Evolutionary conservation across 1,140 invertebrate species (phyloP).

Genomic region (Cyphomyrmex costatus): DNA sequence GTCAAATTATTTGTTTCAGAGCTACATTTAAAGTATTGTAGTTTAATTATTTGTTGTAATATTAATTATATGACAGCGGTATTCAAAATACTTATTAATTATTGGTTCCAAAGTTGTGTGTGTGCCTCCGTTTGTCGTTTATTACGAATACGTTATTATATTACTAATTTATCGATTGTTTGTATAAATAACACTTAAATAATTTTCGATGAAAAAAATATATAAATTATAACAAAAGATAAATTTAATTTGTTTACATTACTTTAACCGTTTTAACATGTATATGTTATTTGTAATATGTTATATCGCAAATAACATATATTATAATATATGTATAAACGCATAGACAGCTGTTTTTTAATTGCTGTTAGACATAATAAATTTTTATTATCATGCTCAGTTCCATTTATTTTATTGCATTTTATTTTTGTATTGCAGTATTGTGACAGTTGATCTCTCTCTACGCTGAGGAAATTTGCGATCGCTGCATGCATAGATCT

Average conservation of each 20-base stretch:
- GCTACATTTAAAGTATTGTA: neutral
- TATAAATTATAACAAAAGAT: slow-evolving; percentile 12
- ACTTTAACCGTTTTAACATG: slow-evolving; percentile 8
- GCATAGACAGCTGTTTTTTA: neutral
- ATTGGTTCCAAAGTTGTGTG: neutral
- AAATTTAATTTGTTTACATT: slow-evolving; percentile 11
- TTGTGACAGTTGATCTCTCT: slow-evolving; percentile 40
- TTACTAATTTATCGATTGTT: neutral
- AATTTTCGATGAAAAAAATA: neutral
- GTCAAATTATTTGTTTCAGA: neutral
- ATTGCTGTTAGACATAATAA: neutral
- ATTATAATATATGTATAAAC: neutral
- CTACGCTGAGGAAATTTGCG: slow-evolving; percentile 27
- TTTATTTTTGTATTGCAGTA: slow-evolving; percentile 47
- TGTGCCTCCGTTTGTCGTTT: neutral
- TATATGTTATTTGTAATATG: neutral
- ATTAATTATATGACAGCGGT: neutral
- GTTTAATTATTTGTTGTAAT: neutral
- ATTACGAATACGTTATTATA: neutral
- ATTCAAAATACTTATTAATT: slow-evolving; percentile 32
- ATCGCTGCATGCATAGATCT: slow-evolving; percentile 19
- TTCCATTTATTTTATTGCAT: slow-evolving; percentile 13
- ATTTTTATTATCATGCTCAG: neutral
- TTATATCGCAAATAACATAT: neutral
- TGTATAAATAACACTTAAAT: slow-evolving; percentile 1